Conservation (phyloP, 2,888 invertebrate species). For the Dolichomitus sp. region DNA sequence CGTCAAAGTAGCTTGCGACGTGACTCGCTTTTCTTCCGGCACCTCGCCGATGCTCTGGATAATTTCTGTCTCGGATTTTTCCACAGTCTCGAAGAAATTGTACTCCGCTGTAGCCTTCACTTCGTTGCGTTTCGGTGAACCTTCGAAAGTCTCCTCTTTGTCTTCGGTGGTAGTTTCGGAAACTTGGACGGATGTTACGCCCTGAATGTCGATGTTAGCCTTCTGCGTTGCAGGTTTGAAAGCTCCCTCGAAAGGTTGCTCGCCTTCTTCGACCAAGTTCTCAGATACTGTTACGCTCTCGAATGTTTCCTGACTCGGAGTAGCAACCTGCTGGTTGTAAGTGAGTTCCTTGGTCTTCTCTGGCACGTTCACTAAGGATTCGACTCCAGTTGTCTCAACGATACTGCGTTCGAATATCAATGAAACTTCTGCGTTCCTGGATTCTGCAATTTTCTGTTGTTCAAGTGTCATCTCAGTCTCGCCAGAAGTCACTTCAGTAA, state of each 20-base stretch:
- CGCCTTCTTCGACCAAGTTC: conserved; percentile 85
- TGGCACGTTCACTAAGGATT: conserved; percentile 81
- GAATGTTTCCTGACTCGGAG: conserved; percentile 85
- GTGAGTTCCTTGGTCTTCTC: conserved; percentile 73
- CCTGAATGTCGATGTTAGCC: conserved; percentile 85
- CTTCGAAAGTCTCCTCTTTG: conserved; percentile 80
- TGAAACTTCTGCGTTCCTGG: conserved; percentile 77
- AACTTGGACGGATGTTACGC: conserved; percentile 83
- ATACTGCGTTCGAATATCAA: conserved; percentile 78
- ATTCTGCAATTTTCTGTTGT: conserved; percentile 80
- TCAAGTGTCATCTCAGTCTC: conserved; percentile 88
- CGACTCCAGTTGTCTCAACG: conserved; percentile 79
- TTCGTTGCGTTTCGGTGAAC: conserved; percentile 53
- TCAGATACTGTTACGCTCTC: conserved; percentile 88
- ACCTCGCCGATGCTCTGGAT: conserved; percentile 77
- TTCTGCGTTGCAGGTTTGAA: conserved; percentile 83
- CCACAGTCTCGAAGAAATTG: conserved; percentile 74
- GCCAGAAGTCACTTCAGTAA: conserved; percentile 87
- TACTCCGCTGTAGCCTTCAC: conserved; percentile 71
- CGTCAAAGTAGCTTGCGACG: conserved; percentile 76
- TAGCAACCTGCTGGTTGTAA: conserved; percentile 84
- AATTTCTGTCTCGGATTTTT: conserved; percentile 76
- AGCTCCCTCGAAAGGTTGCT: conserved; percentile 83
- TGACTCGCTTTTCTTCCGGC: conserved; percentile 71
- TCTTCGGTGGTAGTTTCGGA: conserved; percentile 83